phyloP scores from a whole-genome alignment of 2,888 invertebrate species.

The Aphodius granarius region DNA sequence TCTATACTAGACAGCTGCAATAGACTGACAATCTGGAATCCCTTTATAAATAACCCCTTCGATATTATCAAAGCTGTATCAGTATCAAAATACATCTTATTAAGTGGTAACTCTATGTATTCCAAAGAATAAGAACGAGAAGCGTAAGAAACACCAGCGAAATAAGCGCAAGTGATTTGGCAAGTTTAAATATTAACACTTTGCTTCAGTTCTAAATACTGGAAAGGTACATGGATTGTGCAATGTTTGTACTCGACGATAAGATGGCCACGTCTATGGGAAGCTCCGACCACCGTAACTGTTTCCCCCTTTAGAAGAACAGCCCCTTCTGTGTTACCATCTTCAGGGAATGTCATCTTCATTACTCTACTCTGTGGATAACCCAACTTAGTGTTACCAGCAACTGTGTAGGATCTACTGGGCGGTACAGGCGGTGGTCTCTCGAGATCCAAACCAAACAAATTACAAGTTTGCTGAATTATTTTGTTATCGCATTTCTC shows the following conservation, averaged over 20 bases:
- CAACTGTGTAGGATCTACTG: conserved; percentile 86
- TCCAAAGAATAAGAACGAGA: neutral
- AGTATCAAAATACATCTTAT: neutral
- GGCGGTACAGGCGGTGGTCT: conserved; percentile 91
- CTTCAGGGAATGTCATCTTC: conserved; percentile 81
- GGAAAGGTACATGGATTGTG: conserved; percentile 79
- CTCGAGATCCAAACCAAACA: conserved; percentile 89
- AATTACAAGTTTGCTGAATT: conserved; percentile 86
- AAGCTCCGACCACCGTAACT: conserved; percentile 87
- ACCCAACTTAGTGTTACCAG: conserved; percentile 86
- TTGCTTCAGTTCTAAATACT: conserved; percentile 75
- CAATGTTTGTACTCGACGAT: conserved; percentile 76
- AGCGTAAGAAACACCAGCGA: conserved; percentile 10
- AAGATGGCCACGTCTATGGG: conserved; percentile 82
- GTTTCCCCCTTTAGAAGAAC: conserved; percentile 80
- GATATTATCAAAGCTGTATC: neutral
- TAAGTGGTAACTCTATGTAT: neutral
- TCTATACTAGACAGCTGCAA: no score
- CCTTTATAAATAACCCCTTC: neutral
- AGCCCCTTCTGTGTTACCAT: conserved; percentile 59
- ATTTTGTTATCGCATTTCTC: conserved; percentile 88
- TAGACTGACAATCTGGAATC: neutral
- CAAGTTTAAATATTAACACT: conserved; percentile 51
- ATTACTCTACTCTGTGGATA: conserved; percentile 92
- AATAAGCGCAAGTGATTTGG: conserved; percentile 26